Evolutionary conservation across 2,113 vertebrate genomes (phyloP), one percentile per base, ranked within the genome.

Genomic region (Erythrolamprus reginae): DNA sequence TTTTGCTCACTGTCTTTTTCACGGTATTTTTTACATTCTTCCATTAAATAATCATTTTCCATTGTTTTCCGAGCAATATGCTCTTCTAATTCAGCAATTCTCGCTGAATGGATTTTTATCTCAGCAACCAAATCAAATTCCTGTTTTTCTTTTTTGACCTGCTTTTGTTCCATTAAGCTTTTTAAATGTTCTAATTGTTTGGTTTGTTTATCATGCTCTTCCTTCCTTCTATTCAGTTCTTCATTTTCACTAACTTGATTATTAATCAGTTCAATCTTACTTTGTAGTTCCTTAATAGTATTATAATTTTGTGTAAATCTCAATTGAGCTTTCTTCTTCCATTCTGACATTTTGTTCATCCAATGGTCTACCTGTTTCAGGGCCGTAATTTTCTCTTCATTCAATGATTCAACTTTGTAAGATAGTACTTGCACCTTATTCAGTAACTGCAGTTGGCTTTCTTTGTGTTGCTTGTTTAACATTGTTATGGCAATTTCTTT

Each of bases 401-500:
- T 97, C 53, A 98, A 94, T 0, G 65, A 95, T 95, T 98, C 96
- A 50, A 97, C 91, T 86, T 89, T 96, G 90, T 93, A 91, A 0
- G 96, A 96, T 33, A 98, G 95, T 42, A 98, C 97, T 86, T 97
- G 96, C 38, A 98, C 94, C 92, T 97, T 97, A 86, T 94, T 94
- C 83, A 96, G 93, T 47, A 98, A 92, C 53, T 95, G 96, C 84
- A 93, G 92, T 3, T 87, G 96, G 93, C 97, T 97, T 61, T 98
- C 97, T 58, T 96, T 89, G 84, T 98, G 95, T 55, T 97, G 98
- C 93, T 97, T 96, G 61, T 93, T 97, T 84, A 99, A 94, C 84
- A 96, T 94, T 89, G 96, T 96, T 92, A 99, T 88, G 93, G 98
- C 97, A 95, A 97, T 97, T 89, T 99, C 98, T 94, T 98, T 99